phyloP scores from a whole-genome alignment of 2,888 invertebrate genomes.

The Adela reaumurella region DNA sequence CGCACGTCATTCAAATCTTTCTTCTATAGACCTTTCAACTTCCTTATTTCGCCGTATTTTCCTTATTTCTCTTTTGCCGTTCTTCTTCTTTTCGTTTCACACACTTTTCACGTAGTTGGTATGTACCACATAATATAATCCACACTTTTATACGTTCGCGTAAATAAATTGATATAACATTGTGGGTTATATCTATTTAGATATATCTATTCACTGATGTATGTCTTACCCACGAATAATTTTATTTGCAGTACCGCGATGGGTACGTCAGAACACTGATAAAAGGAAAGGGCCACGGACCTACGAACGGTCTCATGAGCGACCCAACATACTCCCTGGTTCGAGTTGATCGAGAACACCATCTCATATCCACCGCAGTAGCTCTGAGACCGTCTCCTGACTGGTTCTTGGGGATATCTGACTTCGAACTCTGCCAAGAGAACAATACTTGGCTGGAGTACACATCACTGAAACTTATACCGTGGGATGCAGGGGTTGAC shows the following conservation, averaged over 20 bases:
- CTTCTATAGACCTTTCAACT: too few species aligned
- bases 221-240: too few species aligned
- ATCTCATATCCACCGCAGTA: constrained; percentile 35
- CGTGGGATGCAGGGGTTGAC: constrained; percentile 44
- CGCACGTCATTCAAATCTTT: too few species aligned
- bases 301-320: constrained; percentile 29
- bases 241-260: background rate
- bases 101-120: too few species aligned
- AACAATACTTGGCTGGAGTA: constrained; percentile 23
- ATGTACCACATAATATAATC: too few species aligned
- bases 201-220: too few species aligned
- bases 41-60: too few species aligned
- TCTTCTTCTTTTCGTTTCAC: too few species aligned
- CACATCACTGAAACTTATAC: constrained; percentile 27
- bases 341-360: constrained; percentile 37
- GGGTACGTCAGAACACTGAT: constrained; percentile 38
- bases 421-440: constrained; percentile 32
- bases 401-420: constrained; percentile 41
- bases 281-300: constrained; percentile 32
- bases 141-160: too few species aligned
- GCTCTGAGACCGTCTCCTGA: constrained; percentile 44
- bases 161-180: too few species aligned
- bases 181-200: too few species aligned
- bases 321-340: constrained; percentile 38
- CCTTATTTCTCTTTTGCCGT: too few species aligned